Evolutionary conservation across 2,797 vertebrate species (phyloP).

Genomic region (Tangara arthus): DNA sequence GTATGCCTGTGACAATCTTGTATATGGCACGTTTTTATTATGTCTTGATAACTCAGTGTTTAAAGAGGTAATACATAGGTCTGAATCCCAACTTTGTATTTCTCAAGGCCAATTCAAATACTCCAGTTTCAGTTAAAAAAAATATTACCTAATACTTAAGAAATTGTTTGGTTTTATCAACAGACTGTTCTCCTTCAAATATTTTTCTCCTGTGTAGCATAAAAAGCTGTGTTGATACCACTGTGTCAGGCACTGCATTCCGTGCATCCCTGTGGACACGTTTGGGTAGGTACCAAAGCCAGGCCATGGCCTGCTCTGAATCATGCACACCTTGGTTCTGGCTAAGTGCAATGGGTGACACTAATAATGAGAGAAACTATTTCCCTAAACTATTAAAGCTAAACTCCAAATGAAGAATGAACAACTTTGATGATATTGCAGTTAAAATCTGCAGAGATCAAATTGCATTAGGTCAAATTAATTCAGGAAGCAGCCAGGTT

Average conservation of each 20-base stretch:
- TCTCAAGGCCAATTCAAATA: constrained; percentile 20
- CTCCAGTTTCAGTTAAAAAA: not conserved
- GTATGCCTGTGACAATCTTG: constrained; percentile 52
- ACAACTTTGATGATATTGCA: constrained; percentile 10
- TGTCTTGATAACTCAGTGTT: constrained; percentile 41
- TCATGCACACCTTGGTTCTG: not conserved
- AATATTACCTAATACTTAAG: not conserved
- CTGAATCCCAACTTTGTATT: constrained; percentile 28
- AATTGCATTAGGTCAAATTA: constrained; percentile 16
- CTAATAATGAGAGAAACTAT: not conserved
- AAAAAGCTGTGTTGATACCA: constrained; percentile 11
- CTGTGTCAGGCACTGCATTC: constrained; percentile 17
- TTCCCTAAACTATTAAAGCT: constrained; percentile 24
- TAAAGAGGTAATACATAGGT: not conserved
- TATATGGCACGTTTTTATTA: constrained; percentile 45
- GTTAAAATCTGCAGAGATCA: constrained; percentile 46
- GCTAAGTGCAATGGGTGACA: not conserved
- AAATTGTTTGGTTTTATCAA: constrained; percentile 29
- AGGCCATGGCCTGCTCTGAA: not conserved
- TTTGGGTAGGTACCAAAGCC: constrained; percentile 4
- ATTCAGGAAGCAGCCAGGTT: constrained; percentile 16
- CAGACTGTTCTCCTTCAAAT: constrained; percentile 19
- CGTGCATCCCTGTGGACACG: not conserved
- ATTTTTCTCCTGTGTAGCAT: constrained; percentile 19
- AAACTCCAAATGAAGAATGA: not conserved